A percentile compares a stretch with the other conserved stretches of the same genome.
These are phyloP conservation scores for Acrocyrtus sp. DNA, from an alignment of 2,888 invertebrate species.

Conservation along the genomic window DNA sequence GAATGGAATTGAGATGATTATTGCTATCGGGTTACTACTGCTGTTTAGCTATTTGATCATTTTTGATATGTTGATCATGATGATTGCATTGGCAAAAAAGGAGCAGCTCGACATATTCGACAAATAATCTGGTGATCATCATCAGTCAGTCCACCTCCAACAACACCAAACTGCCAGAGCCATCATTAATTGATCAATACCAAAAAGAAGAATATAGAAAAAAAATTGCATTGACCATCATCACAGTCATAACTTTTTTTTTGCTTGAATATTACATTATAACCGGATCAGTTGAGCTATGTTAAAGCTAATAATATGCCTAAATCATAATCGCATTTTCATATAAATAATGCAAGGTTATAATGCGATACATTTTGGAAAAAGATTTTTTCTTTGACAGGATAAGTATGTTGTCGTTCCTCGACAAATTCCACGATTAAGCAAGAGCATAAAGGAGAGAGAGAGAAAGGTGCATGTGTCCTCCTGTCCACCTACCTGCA, in stretches of 20 bases:
- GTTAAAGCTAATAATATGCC: too few relatives aligned
- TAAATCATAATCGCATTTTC: too few relatives aligned
- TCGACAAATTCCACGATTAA: too few relatives aligned
- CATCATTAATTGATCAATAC: too few relatives aligned
- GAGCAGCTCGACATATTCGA: slow-evolving; percentile 50
- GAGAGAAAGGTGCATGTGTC: slow-evolving; percentile 46
- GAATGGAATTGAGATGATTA: slow-evolving; percentile 43
- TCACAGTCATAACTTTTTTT: not conserved
- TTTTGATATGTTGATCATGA: slow-evolving; percentile 31
- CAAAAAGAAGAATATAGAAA: too few relatives aligned
- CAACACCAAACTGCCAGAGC: too few relatives aligned
- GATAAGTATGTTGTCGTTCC: not conserved
- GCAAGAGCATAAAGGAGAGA: too few relatives aligned
- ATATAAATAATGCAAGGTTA: too few relatives aligned
- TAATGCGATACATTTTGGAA: too few relatives aligned
- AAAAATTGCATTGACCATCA: slow-evolving; percentile 40
- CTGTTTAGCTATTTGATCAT: not conserved
- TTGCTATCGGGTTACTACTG: slow-evolving; percentile 42
- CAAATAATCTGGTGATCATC: slow-evolving; percentile 39
- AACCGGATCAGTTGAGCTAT: slow-evolving; percentile 8
- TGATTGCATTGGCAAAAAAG: slow-evolving; percentile 42
- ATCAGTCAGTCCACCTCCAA: slow-evolving; percentile 40
- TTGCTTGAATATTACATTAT: not conserved
- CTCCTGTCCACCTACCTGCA: slow-evolving; percentile 52
- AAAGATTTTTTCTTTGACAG: too few relatives aligned